Evolutionary conservation across 2,797 vertebrate genomes (phyloP).

Genomic region (Smutsia gigantea): DNA sequence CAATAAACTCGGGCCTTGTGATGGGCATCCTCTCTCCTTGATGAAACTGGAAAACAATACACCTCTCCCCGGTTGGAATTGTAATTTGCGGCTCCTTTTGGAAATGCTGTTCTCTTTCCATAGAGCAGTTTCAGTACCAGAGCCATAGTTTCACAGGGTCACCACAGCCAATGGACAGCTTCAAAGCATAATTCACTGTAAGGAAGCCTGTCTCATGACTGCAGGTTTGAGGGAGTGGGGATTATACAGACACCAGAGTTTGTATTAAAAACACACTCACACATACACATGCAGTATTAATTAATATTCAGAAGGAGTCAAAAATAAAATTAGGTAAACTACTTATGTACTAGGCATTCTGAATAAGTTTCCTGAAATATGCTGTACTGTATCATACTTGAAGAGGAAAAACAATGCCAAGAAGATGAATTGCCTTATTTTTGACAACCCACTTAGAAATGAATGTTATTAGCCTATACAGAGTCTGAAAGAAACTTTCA

Average conservation of each 20-base stretch:
- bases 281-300: neutral
- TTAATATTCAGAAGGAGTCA: neutral
- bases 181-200: neutral
- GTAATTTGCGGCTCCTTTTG: neutral
- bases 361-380: neutral
- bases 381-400: neutral
- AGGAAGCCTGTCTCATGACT: neutral
- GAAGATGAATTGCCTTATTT: neutral
- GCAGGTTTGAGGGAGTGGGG: neutral
- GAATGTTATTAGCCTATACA: neutral
- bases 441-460: neutral
- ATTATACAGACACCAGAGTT: neutral
- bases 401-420: neutral
- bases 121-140: neutral
- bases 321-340: neutral
- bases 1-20: neutral
- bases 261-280: neutral
- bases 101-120: neutral
- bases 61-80: neutral
- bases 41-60: neutral
- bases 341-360: neutral
- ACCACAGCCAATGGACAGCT: neutral
- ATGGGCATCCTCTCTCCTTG: neutral
- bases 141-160: neutral
- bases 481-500: neutral